Evolutionary conservation across 1,140 invertebrate species (phyloP), one percentile per base, ranked within the genome.

Genomic region (Formica exsecta): DNA sequence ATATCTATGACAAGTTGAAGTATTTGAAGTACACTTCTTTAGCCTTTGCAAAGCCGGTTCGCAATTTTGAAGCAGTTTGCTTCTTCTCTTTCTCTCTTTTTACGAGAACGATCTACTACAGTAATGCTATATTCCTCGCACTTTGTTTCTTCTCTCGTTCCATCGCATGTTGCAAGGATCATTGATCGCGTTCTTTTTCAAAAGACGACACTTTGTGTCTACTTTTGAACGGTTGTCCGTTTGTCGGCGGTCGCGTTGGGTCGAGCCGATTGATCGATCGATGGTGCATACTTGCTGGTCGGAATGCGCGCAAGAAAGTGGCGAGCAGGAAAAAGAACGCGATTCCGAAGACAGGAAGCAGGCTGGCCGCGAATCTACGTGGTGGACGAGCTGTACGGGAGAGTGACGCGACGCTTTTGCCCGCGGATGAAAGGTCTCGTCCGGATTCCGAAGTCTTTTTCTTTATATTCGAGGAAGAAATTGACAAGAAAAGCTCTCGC

Each of bases 261-360:
- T 70, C 44, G 41, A 44, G 36, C 22, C 59, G 79, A 11, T 74
- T 48, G 64, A 25, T 11, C 66, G 41, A 25, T 70, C 29, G 70
- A 54, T 16, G 71, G 48, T 76, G 75, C 75, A 65, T 85, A 85
- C 84, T 81, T 81, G 61, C 38, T 7, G n/a, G 29, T 0, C 32
- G 71, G 86, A 90, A 90, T 77, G 88, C 54, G 62, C 25, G 65
- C 70, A 90, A 87, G 86, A 90, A 89, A 89, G 71, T 80, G 76
- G 16, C 80, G 77, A 85, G 41, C 64, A 32, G 57, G 81, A 71
- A 73, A 85, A 54, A 85, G 48, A 19, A 73, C 38, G 68, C 36
- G 38, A 65, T 85, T 61, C 83, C 66, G 44, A 83, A 76, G 87
- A 87, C 87, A 87, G 80, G 89, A 89, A 90, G 86, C 32, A 81